phyloP scores from a whole-genome alignment of 30 jellyfish, hydroid and myxozoan genomes.

The Sanderia malayensis region DNA sequence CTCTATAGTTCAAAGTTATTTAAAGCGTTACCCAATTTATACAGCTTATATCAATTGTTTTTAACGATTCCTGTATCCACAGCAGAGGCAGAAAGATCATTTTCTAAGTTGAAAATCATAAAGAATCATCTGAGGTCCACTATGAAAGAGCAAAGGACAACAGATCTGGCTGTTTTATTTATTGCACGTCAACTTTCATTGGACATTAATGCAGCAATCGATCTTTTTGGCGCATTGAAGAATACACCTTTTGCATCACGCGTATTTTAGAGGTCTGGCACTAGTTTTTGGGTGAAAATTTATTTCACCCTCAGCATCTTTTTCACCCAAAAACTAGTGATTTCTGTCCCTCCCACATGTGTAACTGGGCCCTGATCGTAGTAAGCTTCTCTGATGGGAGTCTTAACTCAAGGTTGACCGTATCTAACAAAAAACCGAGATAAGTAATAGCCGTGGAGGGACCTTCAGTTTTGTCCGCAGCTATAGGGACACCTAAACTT shows the following conservation, averaged over 20 bases:
- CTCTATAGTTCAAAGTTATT: slow-evolving; percentile 6
- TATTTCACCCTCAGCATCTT: too few species aligned
- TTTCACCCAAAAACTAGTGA: too few species aligned
- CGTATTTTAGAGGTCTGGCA: too few species aligned
- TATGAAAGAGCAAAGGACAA: slow-evolving; percentile 4
- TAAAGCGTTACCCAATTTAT: not conserved
- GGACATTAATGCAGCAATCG: not conserved
- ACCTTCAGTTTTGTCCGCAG: slow-evolving; percentile 58
- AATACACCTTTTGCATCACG: too few species aligned
- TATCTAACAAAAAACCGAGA: too few species aligned
- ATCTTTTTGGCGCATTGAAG: not conserved
- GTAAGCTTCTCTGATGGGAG: too few species aligned
- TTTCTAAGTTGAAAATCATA: slow-evolving; percentile 13
- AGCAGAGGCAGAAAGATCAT: slow-evolving; percentile 12
- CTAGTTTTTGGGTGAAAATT: too few species aligned
- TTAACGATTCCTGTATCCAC: slow-evolving; percentile 10
- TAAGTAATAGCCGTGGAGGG: too few species aligned
- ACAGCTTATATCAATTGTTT: slow-evolving; percentile 13
- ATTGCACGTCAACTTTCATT: not conserved
- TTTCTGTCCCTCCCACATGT: too few species aligned
- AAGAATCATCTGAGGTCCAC: slow-evolving; percentile 1
- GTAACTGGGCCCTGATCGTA: too few species aligned
- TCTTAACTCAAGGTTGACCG: too few species aligned
- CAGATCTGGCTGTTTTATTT: slow-evolving; percentile 4
- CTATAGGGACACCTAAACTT: too few species aligned